Evolutionary conservation across 2,888 invertebrate genomes (phyloP).

Genomic region (Acronicta psi): DNA sequence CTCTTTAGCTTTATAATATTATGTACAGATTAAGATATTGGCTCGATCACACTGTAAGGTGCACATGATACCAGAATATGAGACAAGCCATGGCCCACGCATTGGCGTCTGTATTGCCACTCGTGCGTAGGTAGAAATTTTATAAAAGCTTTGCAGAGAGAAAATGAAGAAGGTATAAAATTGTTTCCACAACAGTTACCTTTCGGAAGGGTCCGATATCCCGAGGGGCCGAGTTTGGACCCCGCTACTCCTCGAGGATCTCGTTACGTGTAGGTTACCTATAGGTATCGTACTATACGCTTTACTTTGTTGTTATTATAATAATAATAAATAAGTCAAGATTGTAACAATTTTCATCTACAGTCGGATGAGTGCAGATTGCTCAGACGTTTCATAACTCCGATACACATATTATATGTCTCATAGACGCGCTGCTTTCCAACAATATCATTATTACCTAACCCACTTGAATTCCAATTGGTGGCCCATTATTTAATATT

Average conservation of each 20-base stretch:
- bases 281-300: too few species aligned
- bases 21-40: too few species aligned
- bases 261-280: constrained; percentile 61
- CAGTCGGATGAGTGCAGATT: too few species aligned
- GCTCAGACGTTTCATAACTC: too few species aligned
- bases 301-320: constrained; percentile 30
- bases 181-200: constrained; percentile 64
- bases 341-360: too few species aligned
- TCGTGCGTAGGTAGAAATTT: constrained; percentile 61
- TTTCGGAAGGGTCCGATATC: constrained; percentile 66
- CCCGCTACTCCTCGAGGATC: constrained; percentile 58
- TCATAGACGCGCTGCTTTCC: too few species aligned
- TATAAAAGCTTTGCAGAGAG: constrained; percentile 67
- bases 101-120: constrained; percentile 60
- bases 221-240: constrained; percentile 60
- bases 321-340: too few species aligned
- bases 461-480: too few species aligned
- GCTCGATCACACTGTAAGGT: constrained; percentile 28
- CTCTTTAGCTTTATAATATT: too few species aligned
- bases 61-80: constrained; percentile 58
- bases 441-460: too few species aligned
- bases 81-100: constrained; percentile 52
- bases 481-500: too few species aligned
- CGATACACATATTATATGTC: too few species aligned
- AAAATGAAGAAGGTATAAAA: constrained; percentile 67